Conservation (phyloP, 2,888 invertebrate genomes). For the Glyphotaelius pellucidus region DNA sequence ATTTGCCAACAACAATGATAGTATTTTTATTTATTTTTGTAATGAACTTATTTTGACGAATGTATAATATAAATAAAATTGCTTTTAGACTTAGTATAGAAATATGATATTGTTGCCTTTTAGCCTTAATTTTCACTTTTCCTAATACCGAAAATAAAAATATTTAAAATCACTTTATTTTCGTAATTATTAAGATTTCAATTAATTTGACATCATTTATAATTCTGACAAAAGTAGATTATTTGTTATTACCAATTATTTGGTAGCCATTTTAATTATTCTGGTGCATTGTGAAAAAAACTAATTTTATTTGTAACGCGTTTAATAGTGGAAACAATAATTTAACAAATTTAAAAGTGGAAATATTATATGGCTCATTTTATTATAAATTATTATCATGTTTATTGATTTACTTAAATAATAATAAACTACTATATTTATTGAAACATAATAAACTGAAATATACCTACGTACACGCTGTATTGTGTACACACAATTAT, state of each 20-base stretch:
- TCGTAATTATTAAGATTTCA: constrained; percentile 67
- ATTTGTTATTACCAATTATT: not conserved
- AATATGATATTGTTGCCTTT: constrained; percentile 69
- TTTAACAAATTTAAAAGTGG: not conserved
- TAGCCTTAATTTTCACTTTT: constrained; percentile 69
- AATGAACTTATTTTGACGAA: not conserved
- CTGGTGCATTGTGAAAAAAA: not conserved
- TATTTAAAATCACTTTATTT: constrained; percentile 68
- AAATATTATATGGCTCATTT: not conserved
- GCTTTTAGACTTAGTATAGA: constrained; percentile 41
- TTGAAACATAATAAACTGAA: constrained; percentile 2
- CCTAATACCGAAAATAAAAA: constrained; percentile 59
- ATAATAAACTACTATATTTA: not conserved
- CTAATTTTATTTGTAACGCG: not conserved
- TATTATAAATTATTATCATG: not conserved
- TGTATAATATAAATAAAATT: not conserved
- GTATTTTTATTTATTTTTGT: constrained; percentile 31
- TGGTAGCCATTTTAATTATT: not conserved
- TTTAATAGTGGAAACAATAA: too few species aligned
- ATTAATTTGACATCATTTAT: not conserved
- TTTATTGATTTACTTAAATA: not conserved
- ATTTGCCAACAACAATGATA: constrained; percentile 30
- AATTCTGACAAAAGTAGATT: not conserved
- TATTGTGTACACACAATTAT: constrained; percentile 9
- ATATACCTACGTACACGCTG: not conserved